A percentile compares a stretch with the other conserved stretches of the same genome.
These are phyloP conservation scores for Oncorhynchus mykiss DNA, from an alignment of 2,113 vertebrate genomes.

Conservation along the genomic window DNA sequence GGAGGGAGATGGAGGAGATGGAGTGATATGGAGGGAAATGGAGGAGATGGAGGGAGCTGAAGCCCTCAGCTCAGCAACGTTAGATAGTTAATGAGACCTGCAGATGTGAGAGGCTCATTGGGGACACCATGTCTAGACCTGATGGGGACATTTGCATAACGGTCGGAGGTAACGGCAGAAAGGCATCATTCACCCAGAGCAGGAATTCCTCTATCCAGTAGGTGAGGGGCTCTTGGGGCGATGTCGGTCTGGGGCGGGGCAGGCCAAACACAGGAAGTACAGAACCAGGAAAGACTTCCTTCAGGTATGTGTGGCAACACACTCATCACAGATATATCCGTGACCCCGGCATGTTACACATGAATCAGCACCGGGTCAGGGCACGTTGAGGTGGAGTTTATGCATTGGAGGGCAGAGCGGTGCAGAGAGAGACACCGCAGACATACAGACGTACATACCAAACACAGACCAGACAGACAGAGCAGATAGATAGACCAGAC, in stretches of 20 bases:
- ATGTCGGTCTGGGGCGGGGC: not conserved
- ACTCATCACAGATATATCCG: not conserved
- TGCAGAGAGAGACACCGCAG: no score
- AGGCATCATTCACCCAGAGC: conserved; percentile 14
- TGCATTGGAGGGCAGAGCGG: not conserved
- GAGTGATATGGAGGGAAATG: no score
- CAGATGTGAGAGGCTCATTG: not conserved
- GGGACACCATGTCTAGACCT: conserved; percentile 9
- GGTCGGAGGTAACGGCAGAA: conserved; percentile 2
- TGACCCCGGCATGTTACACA: not conserved
- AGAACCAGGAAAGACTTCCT: not conserved
- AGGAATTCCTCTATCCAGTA: not conserved
- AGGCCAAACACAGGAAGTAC: not conserved
- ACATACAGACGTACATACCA: no score
- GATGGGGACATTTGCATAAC: conserved; percentile 11
- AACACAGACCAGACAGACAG: no score
- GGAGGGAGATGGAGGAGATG: no score
- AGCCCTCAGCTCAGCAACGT: no score
- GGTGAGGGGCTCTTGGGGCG: not conserved
- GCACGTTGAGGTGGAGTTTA: not conserved
- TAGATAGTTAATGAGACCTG: not conserved
- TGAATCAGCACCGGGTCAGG: not conserved
- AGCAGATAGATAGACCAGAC: no score
- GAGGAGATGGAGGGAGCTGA: no score
- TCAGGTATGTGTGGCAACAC: not conserved